phyloP scores from a whole-genome alignment of 2,888 invertebrate species.

The Agriotes lineatus region DNA sequence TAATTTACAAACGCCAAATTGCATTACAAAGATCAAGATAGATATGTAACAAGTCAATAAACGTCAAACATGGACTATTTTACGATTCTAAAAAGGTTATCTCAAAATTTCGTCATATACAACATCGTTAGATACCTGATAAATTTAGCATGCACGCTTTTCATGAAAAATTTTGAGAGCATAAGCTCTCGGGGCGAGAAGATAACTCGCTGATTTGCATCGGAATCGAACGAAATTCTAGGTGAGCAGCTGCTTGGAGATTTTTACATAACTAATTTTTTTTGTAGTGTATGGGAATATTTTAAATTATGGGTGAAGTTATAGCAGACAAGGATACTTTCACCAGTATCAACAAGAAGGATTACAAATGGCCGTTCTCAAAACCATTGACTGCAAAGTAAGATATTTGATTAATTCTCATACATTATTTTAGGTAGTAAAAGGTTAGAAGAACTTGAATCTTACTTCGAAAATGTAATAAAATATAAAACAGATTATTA shows the following conservation, averaged over 20 bases:
- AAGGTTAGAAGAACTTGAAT: too few species aligned
- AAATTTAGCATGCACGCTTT: slow-evolving; percentile 27
- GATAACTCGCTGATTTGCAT: background rate
- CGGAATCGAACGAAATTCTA: slow-evolving; percentile 6
- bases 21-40: too few species aligned
- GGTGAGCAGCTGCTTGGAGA: background rate
- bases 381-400: slow-evolving; percentile 71
- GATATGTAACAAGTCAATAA: background rate
- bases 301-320: background rate
- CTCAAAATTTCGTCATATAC: slow-evolving; percentile 58
- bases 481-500: too few species aligned
- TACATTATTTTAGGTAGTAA: too few species aligned
- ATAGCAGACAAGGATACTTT: slow-evolving; percentile 64
- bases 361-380: slow-evolving; percentile 73
- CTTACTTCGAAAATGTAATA: too few species aligned
- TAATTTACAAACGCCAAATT: too few species aligned
- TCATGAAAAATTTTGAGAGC: background rate
- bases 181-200: background rate
- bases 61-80: slow-evolving; percentile 54
- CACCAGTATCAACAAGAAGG: slow-evolving; percentile 66
- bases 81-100: slow-evolving; percentile 56
- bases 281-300: background rate
- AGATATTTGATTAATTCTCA: too few species aligned
- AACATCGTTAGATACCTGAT: slow-evolving; percentile 47
- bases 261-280: background rate